phyloP scores from a whole-genome alignment of 2,888 invertebrate genomes.

The Polydrusus pterygomalis region DNA sequence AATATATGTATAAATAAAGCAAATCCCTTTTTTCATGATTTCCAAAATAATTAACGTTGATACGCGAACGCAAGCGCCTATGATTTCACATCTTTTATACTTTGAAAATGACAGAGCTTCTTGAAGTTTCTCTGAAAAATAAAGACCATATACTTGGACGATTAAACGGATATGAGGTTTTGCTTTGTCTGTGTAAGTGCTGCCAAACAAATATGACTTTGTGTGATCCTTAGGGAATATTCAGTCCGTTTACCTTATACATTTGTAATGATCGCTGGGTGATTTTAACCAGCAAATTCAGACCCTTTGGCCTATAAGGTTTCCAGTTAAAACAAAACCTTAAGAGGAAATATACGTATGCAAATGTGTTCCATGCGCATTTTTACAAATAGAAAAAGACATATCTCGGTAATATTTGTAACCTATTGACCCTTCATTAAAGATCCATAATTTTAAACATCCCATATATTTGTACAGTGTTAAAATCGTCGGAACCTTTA shows the following conservation, averaged over 20 bases:
- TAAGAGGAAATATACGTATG: neutral
- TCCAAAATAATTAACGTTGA: no score
- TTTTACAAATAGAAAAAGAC: no score
- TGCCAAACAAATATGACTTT: constrained; percentile 35
- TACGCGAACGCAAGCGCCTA: no score
- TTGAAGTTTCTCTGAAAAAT: neutral
- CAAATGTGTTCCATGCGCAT: no score
- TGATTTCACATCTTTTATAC: neutral
- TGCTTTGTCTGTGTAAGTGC: constrained; percentile 39
- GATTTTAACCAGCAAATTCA: constrained; percentile 25
- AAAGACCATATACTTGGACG: constrained; percentile 9
- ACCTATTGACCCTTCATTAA: no score
- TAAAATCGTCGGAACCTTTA: no score
- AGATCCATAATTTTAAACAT: no score
- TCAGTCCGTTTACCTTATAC: constrained; percentile 33
- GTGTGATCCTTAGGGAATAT: constrained; percentile 32
- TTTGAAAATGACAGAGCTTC: neutral
- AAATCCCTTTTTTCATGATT: no score
- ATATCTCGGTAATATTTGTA: no score
- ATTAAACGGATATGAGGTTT: constrained; percentile 36
- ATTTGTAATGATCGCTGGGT: constrained; percentile 29
- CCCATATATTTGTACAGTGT: no score
- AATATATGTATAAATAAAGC: no score
- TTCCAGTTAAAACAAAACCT: neutral
- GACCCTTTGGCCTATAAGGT: neutral